Conservation (phyloP, 2,888 invertebrate genomes). For the Nipponacmea schrenckii region DNA sequence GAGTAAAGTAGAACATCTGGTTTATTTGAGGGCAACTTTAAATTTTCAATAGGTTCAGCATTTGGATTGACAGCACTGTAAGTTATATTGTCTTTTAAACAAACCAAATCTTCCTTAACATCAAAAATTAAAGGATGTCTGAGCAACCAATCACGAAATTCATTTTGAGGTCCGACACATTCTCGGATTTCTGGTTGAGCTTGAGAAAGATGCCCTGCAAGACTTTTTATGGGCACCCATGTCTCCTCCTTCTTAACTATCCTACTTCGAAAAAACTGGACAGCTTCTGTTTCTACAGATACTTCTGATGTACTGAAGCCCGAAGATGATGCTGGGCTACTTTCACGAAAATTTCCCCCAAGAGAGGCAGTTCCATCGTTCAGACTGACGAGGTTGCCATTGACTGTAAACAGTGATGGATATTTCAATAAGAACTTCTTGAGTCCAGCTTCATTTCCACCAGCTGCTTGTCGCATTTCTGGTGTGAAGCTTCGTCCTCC, state of each 20-base stretch:
- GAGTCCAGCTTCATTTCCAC: constrained; percentile 92
- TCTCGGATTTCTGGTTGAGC: constrained; percentile 93
- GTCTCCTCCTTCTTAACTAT: constrained; percentile 93
- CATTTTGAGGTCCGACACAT: constrained; percentile 67
- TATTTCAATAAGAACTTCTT: constrained; percentile 97
- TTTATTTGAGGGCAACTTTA: constrained; percentile 19
- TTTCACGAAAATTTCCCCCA: constrained; percentile 62
- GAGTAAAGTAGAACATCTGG: constrained; percentile 23
- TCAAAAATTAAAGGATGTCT: constrained; percentile 68
- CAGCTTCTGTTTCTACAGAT: constrained; percentile 85
- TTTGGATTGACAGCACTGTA: constrained; percentile 57
- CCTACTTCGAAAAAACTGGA: constrained; percentile 96
- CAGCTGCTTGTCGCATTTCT: constrained; percentile 81
- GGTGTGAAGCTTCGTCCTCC: constrained; percentile 98
- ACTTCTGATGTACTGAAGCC: constrained; percentile 56
- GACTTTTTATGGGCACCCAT: constrained; percentile 95
- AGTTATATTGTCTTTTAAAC: constrained; percentile 60
- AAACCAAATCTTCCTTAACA: constrained; percentile 65
- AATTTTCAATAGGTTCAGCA: constrained; percentile 49
- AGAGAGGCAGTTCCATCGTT: constrained; percentile 64
- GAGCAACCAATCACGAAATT: constrained; percentile 65
- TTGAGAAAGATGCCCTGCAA: constrained; percentile 94
- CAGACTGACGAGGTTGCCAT: constrained; percentile 71
- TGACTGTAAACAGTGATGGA: constrained; percentile 94
- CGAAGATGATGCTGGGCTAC: constrained; percentile 56